phyloP scores from a whole-genome alignment of 2,113 vertebrate species.

The Pelmatolapia mariae region DNA sequence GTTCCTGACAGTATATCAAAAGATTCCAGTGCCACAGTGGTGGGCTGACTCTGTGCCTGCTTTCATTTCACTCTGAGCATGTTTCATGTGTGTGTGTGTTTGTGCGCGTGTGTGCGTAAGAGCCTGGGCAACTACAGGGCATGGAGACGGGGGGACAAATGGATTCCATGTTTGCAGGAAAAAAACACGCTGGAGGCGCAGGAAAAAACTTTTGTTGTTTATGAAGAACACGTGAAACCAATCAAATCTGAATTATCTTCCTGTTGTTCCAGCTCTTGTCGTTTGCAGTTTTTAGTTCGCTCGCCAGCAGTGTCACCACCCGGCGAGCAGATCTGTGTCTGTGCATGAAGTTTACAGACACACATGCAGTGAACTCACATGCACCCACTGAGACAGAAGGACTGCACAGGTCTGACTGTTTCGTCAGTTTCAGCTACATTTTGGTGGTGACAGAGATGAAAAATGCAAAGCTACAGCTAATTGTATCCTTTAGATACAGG shows the following conservation, averaged over 20 bases:
- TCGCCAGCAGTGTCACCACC: slow-evolving; percentile 72
- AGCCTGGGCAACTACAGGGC: slow-evolving; percentile 52
- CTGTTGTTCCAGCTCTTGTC: slow-evolving; percentile 72
- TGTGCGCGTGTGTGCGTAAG: slow-evolving; percentile 8
- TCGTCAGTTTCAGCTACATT: background rate
- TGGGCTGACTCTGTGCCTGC: slow-evolving; percentile 28
- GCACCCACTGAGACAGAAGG: background rate
- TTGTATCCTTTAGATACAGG: background rate
- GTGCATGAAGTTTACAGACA: background rate
- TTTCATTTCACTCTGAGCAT: background rate
- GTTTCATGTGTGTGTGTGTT: background rate
- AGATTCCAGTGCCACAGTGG: slow-evolving; percentile 30
- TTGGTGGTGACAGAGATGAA: background rate
- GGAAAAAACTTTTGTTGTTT: slow-evolving; percentile 73
- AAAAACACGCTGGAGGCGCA: slow-evolving; percentile 62
- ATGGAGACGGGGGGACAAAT: slow-evolving; percentile 66
- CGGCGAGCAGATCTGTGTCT: slow-evolving; percentile 55
- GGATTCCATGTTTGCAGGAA: slow-evolving; percentile 75
- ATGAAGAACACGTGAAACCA: slow-evolving; percentile 78
- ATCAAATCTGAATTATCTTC: slow-evolving; percentile 79
- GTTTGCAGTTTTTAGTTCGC: slow-evolving; percentile 59
- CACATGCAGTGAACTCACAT: background rate
- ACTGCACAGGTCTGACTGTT: background rate
- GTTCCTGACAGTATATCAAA: slow-evolving; percentile 53
- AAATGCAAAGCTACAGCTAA: background rate